Percentiles rank a stretch among this genome's conserved stretches.
phyloP scores from a whole-genome alignment of 2,113 vertebrate species.

The Rhipidura dahli region DNA sequence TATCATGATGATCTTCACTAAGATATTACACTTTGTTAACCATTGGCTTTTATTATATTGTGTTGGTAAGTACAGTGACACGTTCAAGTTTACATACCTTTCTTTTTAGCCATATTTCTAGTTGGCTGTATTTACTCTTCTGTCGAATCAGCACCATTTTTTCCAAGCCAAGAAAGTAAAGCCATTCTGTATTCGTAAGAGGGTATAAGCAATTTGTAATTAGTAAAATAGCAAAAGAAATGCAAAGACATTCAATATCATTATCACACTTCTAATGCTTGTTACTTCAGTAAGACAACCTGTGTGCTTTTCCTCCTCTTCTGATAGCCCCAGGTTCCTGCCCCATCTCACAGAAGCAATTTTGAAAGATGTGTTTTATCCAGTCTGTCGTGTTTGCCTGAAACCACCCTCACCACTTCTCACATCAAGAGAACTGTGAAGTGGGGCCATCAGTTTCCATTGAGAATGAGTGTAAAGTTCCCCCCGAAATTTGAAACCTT shows the following conservation, averaged over 20 bases:
- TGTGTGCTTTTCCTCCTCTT: neutral
- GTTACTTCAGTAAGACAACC: neutral
- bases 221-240: neutral
- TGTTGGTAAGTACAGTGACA: neutral
- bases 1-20: neutral
- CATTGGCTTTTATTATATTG: neutral
- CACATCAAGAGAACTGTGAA: neutral
- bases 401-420: neutral
- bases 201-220: neutral
- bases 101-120: neutral
- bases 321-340: rapidly evolving
- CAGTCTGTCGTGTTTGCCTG: neutral
- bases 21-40: neutral
- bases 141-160: neutral
- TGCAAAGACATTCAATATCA: neutral
- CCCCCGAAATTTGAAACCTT: neutral
- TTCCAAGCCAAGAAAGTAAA: neutral
- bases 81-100: neutral
- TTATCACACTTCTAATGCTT: neutral
- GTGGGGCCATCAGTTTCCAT: neutral
- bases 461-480: rapidly evolving
- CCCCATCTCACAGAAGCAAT: neutral
- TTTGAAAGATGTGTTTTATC: neutral
- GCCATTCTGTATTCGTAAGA: neutral
- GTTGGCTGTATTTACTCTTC: neutral